Conservation (phyloP, 2,113 vertebrate species). For the Chunga burmeisteri region DNA sequence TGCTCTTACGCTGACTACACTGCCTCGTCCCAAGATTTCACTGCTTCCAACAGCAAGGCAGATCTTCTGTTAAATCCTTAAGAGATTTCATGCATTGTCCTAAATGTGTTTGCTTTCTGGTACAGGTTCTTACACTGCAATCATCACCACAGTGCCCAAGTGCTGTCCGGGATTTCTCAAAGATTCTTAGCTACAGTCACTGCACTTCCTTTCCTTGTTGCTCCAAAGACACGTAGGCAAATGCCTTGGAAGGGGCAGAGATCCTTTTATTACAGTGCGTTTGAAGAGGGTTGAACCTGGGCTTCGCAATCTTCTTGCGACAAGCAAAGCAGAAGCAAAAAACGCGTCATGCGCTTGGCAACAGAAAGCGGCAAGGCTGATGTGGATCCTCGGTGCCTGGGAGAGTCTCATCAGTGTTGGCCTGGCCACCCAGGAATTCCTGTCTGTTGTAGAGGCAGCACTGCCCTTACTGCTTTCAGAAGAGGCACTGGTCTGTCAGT, state of each 20-base stretch:
- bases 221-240: neutral
- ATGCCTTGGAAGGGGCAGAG: neutral
- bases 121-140: neutral
- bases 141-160: neutral
- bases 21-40: neutral
- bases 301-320: neutral
- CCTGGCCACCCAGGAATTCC: neutral
- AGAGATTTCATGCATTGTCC: neutral
- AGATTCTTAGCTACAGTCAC: neutral
- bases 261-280: neutral
- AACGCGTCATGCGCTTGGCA: accelerated
- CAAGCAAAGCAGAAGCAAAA: neutral
- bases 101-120: neutral
- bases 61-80: neutral
- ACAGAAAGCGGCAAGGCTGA: neutral
- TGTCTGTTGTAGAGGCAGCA: neutral
- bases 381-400: neutral
- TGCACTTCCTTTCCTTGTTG: neutral
- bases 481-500: neutral
- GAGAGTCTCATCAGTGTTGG: neutral
- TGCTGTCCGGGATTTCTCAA: neutral
- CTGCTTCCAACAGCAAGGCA: neutral
- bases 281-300: neutral
- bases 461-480: neutral
- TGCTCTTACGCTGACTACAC: neutral